These are phyloP conservation scores for Tursiops truncatus DNA, from an alignment of 2,113 vertebrate genomes.

Conservation along the genomic window DNA sequence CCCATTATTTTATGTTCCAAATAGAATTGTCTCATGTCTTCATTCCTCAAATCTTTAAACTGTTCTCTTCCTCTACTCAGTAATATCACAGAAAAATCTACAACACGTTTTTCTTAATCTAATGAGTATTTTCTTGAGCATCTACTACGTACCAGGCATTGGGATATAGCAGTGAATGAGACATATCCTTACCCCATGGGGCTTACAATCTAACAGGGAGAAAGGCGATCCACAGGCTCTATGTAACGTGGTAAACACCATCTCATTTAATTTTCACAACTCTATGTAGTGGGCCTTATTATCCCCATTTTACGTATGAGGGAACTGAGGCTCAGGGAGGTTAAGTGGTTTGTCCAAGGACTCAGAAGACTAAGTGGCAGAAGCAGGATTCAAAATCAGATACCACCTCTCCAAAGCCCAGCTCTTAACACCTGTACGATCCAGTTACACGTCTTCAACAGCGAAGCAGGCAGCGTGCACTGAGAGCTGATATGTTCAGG, in stretches of 20 bases:
- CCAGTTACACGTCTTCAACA: too few relatives aligned
- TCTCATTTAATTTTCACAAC: neutral
- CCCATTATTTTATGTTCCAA: neutral
- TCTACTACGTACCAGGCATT: neutral
- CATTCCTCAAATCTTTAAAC: neutral
- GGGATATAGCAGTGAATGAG: neutral
- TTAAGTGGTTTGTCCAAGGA: neutral
- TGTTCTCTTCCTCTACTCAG: neutral
- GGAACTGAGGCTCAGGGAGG: neutral
- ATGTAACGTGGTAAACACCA: neutral
- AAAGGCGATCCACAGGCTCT: neutral
- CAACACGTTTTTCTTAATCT: neutral
- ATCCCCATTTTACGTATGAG: neutral
- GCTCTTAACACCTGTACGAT: neutral
- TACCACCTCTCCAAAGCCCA: neutral
- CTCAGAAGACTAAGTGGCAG: neutral
- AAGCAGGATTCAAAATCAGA: neutral
- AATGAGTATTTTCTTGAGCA: neutral
- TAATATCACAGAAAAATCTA: neutral
- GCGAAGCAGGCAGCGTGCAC: neutral
- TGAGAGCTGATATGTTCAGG: fast-evolving
- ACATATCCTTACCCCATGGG: neutral
- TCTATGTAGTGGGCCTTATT: neutral
- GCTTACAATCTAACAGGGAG: neutral
- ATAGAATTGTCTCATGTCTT: neutral